phyloP scores from a whole-genome alignment of 2,797 vertebrate species.

The Chiloscyllium punctatum region DNA sequence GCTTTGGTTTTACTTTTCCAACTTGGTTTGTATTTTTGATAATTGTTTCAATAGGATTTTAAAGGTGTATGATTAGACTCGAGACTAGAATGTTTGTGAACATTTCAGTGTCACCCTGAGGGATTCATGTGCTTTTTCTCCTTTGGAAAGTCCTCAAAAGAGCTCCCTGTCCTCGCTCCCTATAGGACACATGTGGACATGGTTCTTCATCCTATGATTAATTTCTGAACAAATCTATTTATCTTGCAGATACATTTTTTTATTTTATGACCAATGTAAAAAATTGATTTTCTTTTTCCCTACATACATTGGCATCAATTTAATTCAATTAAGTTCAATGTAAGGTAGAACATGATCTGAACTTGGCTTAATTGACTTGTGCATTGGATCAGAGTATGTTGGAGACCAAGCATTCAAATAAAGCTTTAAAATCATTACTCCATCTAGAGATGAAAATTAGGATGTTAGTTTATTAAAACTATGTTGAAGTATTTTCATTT shows the following conservation, averaged over 20 bases:
- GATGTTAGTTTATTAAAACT: neutral
- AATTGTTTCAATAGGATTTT: neutral
- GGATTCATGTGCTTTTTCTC: neutral
- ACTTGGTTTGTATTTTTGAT: neutral
- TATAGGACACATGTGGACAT: neutral
- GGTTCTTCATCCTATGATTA: neutral
- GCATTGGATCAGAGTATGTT: neutral
- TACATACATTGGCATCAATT: neutral
- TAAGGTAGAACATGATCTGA: neutral
- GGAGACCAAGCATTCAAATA: neutral
- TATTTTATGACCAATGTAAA: neutral
- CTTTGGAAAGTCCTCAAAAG: neutral
- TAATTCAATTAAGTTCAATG: constrained; percentile 2
- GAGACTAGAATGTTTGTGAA: neutral
- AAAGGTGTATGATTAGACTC: neutral
- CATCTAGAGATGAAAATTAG: neutral
- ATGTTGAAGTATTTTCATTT: neutral
- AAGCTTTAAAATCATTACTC: neutral
- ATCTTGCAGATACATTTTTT: neutral
- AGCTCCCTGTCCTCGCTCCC: neutral
- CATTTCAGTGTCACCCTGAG: neutral
- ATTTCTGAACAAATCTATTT: neutral
- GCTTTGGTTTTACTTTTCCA: neutral
- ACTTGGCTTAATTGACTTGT: neutral
- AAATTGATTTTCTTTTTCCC: neutral